A percentile compares a stretch with the other conserved stretches of the same genome.
phyloP scores from a whole-genome alignment of 2,888 invertebrate genomes.

The Nomada flava region DNA sequence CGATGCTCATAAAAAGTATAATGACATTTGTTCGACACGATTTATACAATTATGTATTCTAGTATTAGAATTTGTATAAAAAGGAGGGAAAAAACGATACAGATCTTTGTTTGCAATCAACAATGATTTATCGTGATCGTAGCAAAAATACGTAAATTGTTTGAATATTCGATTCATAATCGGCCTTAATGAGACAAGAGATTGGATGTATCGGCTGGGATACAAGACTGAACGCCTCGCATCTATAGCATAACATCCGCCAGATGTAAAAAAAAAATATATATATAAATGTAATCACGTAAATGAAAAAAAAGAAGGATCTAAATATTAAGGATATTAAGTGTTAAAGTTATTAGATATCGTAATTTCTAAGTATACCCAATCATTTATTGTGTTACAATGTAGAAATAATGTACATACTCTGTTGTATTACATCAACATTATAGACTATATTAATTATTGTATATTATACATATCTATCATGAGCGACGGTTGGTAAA shows the following conservation, averaged over 20 bases:
- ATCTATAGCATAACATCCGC: conserved; percentile 68
- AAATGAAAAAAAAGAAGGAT: conserved; percentile 45
- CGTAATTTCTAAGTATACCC: conserved; percentile 66
- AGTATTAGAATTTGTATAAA: conserved; percentile 11
- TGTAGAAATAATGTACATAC: conserved; percentile 77
- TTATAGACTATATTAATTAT: conserved; percentile 71
- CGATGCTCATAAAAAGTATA: background rate
- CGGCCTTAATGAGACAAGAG: conserved; percentile 67
- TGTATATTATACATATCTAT: conserved; percentile 79
- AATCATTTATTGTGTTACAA: conserved; percentile 74
- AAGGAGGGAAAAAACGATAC: conserved; percentile 1
- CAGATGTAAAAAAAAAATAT: conserved; percentile 50
- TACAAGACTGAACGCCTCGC: conserved; percentile 80
- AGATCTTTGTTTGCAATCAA: conserved; percentile 36
- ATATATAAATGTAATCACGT: conserved; percentile 29
- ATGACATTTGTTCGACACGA: conserved; percentile 33
- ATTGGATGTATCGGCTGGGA: conserved; percentile 73
- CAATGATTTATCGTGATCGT: conserved; percentile 47
- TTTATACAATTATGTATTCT: conserved; percentile 8
- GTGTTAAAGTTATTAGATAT: conserved; percentile 73
- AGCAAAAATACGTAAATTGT: conserved; percentile 39
- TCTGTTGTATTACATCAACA: conserved; percentile 76
- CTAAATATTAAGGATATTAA: conserved; percentile 52
- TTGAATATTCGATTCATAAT: conserved; percentile 47
- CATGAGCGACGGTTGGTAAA: conserved; percentile 74